phyloP scores from a whole-genome alignment of 1,140 invertebrate genomes.

The Augochlora pura region DNA sequence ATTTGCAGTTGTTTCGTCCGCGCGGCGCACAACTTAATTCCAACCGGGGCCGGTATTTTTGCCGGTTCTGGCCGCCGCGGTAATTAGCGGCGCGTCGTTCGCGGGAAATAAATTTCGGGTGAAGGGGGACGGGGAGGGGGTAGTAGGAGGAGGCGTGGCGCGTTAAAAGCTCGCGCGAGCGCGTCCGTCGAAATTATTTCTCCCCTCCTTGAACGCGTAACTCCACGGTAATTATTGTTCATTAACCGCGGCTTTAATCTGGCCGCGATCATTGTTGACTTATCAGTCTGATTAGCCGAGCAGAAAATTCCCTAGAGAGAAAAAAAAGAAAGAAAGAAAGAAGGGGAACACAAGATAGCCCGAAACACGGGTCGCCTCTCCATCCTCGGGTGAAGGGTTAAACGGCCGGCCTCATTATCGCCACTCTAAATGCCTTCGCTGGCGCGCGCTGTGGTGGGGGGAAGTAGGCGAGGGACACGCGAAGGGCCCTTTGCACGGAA shows the following conservation, averaged over 20 bases:
- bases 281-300: slow-evolving; percentile 33
- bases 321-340: not conserved
- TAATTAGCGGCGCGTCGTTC: slow-evolving; percentile 12
- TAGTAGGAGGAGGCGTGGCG: no score
- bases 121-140: no score
- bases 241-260: slow-evolving; percentile 30
- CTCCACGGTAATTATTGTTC: slow-evolving; percentile 40
- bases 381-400: slow-evolving; percentile 6
- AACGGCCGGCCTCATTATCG: slow-evolving; percentile 36
- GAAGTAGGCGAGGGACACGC: slow-evolving; percentile 20
- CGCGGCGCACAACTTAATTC: slow-evolving; percentile 33
- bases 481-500: slow-evolving; percentile 34
- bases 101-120: slow-evolving; percentile 20
- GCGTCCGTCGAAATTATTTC: not conserved
- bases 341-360: slow-evolving; percentile 4
- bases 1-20: slow-evolving; percentile 20
- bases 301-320: slow-evolving; percentile 32
- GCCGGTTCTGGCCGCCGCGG: not conserved
- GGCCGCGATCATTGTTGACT: slow-evolving; percentile 32
- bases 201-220: slow-evolving; percentile 10
- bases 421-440: slow-evolving; percentile 23
- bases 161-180: no score
- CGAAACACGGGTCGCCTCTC: not conserved
- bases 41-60: slow-evolving; percentile 34
- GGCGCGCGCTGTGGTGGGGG: not conserved